Base-by-base conservation (phyloP, 2,797 vertebrate species). In the Microctenopoma steveboyesi region DNA sequence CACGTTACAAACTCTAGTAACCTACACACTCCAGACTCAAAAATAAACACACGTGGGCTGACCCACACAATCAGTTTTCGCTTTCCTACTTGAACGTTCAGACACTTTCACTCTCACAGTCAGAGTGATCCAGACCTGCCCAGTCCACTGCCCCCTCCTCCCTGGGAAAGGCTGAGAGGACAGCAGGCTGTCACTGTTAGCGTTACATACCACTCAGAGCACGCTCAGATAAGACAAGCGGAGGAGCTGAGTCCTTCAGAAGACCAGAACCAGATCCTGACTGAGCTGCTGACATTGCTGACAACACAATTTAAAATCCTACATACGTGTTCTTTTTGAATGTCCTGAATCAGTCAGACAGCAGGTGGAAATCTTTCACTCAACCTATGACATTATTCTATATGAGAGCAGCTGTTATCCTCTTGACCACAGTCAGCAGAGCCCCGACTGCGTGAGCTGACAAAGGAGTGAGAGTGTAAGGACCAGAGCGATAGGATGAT, bases 121-220 rank as follows among this genome's bases (percentile, higher is more conserved):
- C 53, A 54, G n/a, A 64, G n/a, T 42, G 35, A 66, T 15, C 15
- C 51, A 62, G 61, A 53, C 58, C 53, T 15, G 46, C 61, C 65
- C 68, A 7, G 25, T 3, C 1, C 2, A 0, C 60, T 3, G 0
- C 72, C 72, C 40, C 89, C 82, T 13, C 87, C 89, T 85, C 88
- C 89, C 86, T 88, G 90, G 90, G 89, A 89, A 89, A 74, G 74
- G 74, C 58, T 66, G 74, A 73, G 85, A 67, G 86, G 87, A 89
- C 84, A 84, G 76, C 79, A 58, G 80, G 76, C 81, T 78, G 48
- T 82, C 88, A 81, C 83, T 81, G 82, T 82, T 75, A 76, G 86
- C 60, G 70, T 81, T 83, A 78, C 86, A 90, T 87, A 83, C 77
- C 90, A 87, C 81, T 86, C 83, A 66, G 68, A 81, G 85, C 43